Evolutionary conservation across 2,888 invertebrate genomes (phyloP).

Genomic region (Actias luna): DNA sequence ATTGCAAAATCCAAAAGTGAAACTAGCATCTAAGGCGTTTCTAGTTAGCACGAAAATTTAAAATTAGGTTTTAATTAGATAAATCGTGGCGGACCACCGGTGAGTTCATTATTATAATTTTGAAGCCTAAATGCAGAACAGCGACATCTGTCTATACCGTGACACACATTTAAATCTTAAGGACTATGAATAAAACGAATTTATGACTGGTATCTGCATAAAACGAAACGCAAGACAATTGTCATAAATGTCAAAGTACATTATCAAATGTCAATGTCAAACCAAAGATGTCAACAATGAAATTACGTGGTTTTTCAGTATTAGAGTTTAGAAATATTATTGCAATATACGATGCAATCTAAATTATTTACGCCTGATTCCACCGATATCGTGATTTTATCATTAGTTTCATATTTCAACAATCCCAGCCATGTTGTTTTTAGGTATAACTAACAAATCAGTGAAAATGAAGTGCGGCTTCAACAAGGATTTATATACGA

Average conservation of each 20-base stretch:
- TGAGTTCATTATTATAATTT: too few species aligned
- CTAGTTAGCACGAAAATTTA: too few species aligned
- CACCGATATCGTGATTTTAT: slow-evolving; percentile 41
- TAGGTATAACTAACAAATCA: slow-evolving; percentile 58
- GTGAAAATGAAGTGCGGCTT: slow-evolving; percentile 62
- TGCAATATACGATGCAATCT: slow-evolving; percentile 65
- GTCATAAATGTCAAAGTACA: background rate
- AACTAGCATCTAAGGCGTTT: too few species aligned
- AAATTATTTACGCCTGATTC: slow-evolving; percentile 46
- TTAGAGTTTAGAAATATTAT: slow-evolving; percentile 61
- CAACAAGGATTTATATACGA: slow-evolving; percentile 51
- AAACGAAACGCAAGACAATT: slow-evolving; percentile 11
- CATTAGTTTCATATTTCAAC: slow-evolving; percentile 41
- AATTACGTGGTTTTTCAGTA: slow-evolving; percentile 71
- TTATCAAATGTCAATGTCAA: slow-evolving; percentile 23
- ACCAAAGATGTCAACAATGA: slow-evolving; percentile 45
- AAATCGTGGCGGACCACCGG: too few species aligned
- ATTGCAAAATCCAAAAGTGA: too few species aligned
- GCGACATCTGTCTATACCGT: too few species aligned
- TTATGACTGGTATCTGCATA: background rate
- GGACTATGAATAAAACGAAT: too few species aligned
- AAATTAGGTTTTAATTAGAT: too few species aligned
- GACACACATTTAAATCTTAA: too few species aligned
- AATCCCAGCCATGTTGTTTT: slow-evolving; percentile 60
- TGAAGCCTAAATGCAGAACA: too few species aligned